Percentiles rank a stretch among this genome's conserved stretches.
These are phyloP conservation scores for Sycophaga agraensis DNA, from an alignment of 1,140 invertebrate species.

Conservation along the genomic window DNA sequence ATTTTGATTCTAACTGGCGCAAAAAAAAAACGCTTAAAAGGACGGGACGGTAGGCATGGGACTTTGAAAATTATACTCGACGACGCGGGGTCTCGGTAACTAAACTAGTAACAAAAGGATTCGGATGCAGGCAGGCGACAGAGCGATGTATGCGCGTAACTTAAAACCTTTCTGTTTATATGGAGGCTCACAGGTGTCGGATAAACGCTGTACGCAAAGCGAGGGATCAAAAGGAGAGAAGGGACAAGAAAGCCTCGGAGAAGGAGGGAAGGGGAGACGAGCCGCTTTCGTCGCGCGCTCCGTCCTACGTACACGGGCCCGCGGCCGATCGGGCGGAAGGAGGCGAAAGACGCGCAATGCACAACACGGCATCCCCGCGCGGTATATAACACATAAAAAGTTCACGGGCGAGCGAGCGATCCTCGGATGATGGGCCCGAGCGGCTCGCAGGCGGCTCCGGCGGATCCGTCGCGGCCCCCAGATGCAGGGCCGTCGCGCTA, in stretches of 20 bases:
- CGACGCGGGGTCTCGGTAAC: no score
- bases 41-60: no score
- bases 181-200: constrained; percentile 25
- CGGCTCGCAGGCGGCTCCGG: constrained; percentile 9
- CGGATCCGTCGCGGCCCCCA: constrained; percentile 16
- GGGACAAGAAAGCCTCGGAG: no score
- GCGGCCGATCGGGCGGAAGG: not conserved
- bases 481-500: no score
- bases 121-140: not conserved
- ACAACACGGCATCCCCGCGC: not conserved
- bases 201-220: constrained; percentile 16
- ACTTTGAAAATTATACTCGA: no score
- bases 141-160: not conserved
- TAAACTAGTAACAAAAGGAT: no score
- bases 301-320: not conserved
- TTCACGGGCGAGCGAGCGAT: constrained; percentile 26
- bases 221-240: not conserved
- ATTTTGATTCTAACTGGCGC: no score
- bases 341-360: not conserved
- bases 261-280: not conserved
- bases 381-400: constrained; percentile 10
- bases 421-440: no score
- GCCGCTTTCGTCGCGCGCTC: not conserved
- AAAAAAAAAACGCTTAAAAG: no score
- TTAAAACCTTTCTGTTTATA: constrained; percentile 26